These are phyloP conservation scores for Semaprochilodus insignis DNA, from an alignment of 2,797 vertebrate genomes.

Conservation along the genomic window DNA sequence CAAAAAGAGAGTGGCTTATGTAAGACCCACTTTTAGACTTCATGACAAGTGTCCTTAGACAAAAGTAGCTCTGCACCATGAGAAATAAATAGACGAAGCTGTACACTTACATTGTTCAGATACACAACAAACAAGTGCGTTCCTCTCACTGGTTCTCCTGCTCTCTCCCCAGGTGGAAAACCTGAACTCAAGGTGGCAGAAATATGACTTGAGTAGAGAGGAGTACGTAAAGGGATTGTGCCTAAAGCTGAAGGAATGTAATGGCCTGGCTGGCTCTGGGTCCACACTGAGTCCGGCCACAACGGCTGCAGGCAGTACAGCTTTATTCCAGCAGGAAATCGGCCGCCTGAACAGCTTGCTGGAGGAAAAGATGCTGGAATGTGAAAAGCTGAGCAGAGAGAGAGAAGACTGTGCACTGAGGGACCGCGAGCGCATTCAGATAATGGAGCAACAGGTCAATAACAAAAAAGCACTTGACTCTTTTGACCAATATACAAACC, in stretches of 20 bases:
- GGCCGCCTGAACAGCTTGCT: constrained; percentile 85
- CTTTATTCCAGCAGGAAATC: constrained; percentile 87
- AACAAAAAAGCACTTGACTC: too few relatives aligned
- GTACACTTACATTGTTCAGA: background rate
- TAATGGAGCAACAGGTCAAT: constrained; percentile 90
- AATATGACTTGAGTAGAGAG: constrained; percentile 90
- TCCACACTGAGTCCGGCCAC: background rate
- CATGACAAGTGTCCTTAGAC: background rate
- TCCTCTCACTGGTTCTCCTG: background rate
- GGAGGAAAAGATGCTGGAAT: constrained; percentile 84
- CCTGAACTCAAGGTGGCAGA: constrained; percentile 94
- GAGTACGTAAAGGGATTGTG: constrained; percentile 87
- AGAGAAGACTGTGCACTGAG: constrained; percentile 68
- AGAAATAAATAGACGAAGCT: too few relatives aligned
- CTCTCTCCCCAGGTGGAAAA: constrained; percentile 83
- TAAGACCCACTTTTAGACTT: constrained; percentile 75
- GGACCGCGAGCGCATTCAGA: constrained; percentile 83
- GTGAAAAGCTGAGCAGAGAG: constrained; percentile 71
- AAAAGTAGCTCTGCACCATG: background rate
- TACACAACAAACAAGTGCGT: background rate
- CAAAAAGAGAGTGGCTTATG: constrained; percentile 87
- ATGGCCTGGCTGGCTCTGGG: constrained; percentile 28
- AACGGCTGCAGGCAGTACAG: constrained; percentile 21
- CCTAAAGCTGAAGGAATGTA: constrained; percentile 80
- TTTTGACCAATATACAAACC: too few relatives aligned